Evolutionary conservation across 2,113 vertebrate genomes (phyloP), one percentile per base, ranked within the genome.

Genomic region (Balaenoptera acutorostrata): DNA sequence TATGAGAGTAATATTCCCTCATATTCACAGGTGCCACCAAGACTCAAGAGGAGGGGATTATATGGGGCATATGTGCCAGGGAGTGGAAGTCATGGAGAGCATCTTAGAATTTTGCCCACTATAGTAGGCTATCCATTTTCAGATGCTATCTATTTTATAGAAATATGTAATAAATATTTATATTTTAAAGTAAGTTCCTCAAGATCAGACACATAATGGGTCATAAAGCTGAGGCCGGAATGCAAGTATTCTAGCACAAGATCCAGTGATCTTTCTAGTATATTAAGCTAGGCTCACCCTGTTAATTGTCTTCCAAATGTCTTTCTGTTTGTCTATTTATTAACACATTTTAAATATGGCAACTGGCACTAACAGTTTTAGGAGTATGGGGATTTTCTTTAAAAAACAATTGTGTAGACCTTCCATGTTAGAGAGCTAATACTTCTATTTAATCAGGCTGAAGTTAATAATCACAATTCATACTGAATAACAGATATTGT

Each of bases 51-150:
- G 18, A 72, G 36, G 21, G 25, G n/a, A 33, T 49, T 14, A 21
- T n/a, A 31, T 18, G 63, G 21, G 17, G 12, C 23, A n/a, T 31
- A 12, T 5, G 8, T 15, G 20, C 14, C 18, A 20, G 33, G 0
- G 5, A 23, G 15, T 21, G 21, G 41, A 23, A 68, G 9, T 44
- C 29, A 25, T 14, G 6, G 49, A 7, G 17, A 25, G 18, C 29
- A 20, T 29, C 8, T 66, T 33, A 44, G 27, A 41, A 33, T 36
- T 96, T 46, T 41, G 21, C 39, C 63, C 25, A 8, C 31, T 20
- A 31, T 1, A 36, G 15, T 27, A 39, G 36, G 29, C 41, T 59
- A 20, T 29, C 68, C 39, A 39, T 85, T 78, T 72, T 41, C 63
- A 69, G 52, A 49, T 61, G 33, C 41, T 52, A 10, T 29, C 86